phyloP scores from a whole-genome alignment of 2,888 invertebrate species.

The Cynaeus angustus region DNA sequence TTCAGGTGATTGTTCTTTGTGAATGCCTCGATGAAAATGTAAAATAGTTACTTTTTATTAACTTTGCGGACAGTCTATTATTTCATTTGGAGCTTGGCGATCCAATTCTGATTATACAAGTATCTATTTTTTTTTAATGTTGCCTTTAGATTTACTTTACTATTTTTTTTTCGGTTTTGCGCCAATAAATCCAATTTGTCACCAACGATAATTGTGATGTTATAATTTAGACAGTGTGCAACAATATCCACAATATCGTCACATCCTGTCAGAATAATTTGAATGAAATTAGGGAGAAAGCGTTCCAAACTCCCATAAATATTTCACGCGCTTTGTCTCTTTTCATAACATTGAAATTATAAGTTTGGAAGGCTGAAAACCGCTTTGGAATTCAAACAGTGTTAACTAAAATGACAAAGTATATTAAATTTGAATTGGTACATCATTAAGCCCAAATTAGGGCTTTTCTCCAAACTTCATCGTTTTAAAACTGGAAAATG shows the following conservation, averaged over 20 bases:
- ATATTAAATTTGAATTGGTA: conserved; percentile 24
- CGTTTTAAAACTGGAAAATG: neutral
- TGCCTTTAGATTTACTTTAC: no score
- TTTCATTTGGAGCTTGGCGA: no score
- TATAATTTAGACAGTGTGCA: neutral
- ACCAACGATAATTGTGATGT: neutral
- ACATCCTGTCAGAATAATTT: neutral
- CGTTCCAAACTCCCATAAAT: conserved; percentile 21
- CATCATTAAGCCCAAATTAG: conserved; percentile 23
- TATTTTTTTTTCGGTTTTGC: no score
- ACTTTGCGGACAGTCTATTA: no score
- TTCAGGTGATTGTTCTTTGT: no score
- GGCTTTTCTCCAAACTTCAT: conserved; percentile 10
- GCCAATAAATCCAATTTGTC: no score
- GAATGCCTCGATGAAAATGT: no score
- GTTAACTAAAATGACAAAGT: conserved; percentile 9
- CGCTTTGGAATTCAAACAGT: conserved; percentile 15
- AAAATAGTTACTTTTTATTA: no score
- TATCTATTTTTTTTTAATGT: no score
- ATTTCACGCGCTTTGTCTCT: conserved; percentile 16
- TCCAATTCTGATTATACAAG: no score
- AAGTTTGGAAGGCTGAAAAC: conserved; percentile 5
- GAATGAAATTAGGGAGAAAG: neutral
- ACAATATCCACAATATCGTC: neutral
- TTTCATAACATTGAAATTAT: conserved; percentile 9